Conservation (phyloP, 2,888 invertebrate genomes). For the Acrobasis repandana region DNA sequence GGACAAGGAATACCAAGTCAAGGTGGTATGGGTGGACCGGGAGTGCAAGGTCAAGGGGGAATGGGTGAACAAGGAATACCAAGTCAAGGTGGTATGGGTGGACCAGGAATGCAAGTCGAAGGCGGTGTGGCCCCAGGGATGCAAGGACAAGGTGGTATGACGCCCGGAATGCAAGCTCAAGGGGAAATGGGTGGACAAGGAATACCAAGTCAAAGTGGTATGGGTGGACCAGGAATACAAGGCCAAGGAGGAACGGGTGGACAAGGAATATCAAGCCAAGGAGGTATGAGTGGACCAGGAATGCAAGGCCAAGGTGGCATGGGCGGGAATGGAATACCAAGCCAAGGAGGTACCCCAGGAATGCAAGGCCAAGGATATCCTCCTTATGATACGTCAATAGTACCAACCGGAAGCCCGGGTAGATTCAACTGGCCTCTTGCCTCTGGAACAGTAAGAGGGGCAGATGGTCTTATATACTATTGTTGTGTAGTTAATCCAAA, state of each 20-base stretch:
- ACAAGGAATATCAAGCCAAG: not conserved
- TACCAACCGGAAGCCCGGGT: not conserved
- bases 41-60: not conserved
- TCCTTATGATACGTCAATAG: not conserved
- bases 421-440: slow-evolving; percentile 40
- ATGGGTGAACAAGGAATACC: not conserved
- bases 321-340: not conserved
- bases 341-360: not conserved
- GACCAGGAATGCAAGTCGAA: not conserved
- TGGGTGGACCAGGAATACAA: not conserved
- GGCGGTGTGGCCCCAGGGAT: not conserved
- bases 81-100: not conserved
- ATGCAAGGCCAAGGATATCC: not conserved
- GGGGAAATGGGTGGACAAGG: not conserved
- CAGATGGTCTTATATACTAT: slow-evolving; percentile 47
- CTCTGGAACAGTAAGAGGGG: slow-evolving; percentile 38
- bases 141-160: not conserved
- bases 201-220: not conserved
- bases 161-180: not conserved
- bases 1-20: not conserved
- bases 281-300: not conserved
- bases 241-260: not conserved
- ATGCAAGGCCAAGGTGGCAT: slow-evolving; percentile 3
- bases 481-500: slow-evolving; percentile 48
- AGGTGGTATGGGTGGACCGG: not conserved